These are phyloP conservation scores for Pollenia griseotomentosa DNA, from an alignment of 2,888 invertebrate species.

Conservation along the genomic window DNA sequence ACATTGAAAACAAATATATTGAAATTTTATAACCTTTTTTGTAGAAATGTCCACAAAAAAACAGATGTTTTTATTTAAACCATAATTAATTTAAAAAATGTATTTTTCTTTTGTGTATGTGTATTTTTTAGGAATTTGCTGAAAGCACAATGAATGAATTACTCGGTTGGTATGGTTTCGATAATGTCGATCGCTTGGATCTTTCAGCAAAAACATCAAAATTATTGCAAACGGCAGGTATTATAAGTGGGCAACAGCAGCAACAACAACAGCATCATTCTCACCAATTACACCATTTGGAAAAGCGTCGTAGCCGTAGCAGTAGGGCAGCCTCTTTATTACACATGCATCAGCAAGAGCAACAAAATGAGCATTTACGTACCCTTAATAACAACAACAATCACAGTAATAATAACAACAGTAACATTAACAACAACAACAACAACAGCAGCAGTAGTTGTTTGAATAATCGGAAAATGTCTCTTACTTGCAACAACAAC, in stretches of 20 bases:
- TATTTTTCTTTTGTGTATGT: conserved; percentile 32
- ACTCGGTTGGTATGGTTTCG: conserved; percentile 96
- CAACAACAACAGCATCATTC: conserved; percentile 72
- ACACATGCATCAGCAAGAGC: conserved; percentile 72
- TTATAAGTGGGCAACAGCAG: conserved; percentile 75
- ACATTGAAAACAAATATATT: conserved; percentile 34
- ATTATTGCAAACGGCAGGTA: conserved; percentile 79
- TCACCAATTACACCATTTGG: conserved; percentile 74
- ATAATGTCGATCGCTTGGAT: conserved; percentile 87
- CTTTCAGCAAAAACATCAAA: conserved; percentile 82
- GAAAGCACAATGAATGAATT: conserved; percentile 97
- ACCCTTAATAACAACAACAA: conserved; percentile 72
- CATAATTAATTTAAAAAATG: conserved; percentile 30
- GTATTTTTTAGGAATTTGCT: conserved; percentile 91
- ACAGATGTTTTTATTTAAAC: conserved; percentile 60
- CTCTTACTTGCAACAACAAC: conserved; percentile 57
- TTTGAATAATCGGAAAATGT: conserved; percentile 67
- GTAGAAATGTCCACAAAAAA: conserved; percentile 29
- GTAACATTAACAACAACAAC: conserved; percentile 66
- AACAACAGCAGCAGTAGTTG: conserved; percentile 75
- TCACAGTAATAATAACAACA: conserved; percentile 65
- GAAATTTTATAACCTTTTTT: conserved; percentile 50
- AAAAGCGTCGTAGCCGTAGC: conserved; percentile 77
- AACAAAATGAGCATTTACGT: conserved; percentile 73
- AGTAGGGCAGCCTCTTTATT: conserved; percentile 74